Base-by-base conservation (phyloP, 2,797 vertebrate genomes). In the Chiroxiphia lanceolata region DNA sequence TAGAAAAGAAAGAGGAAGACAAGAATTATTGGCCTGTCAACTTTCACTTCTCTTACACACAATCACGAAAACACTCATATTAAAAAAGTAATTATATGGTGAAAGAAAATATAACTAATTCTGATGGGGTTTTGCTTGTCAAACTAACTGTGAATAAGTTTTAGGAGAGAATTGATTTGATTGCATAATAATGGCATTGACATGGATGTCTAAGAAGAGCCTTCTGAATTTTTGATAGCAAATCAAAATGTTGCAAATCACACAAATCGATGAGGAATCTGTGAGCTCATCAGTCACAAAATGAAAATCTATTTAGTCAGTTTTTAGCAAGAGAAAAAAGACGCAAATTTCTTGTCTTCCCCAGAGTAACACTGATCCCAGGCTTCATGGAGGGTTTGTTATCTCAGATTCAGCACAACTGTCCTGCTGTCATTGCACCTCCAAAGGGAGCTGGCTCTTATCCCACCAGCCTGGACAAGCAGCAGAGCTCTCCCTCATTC, bases 181-280 rank as follows among this genome's bases (percentile, higher is more conserved):
- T 26, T 65, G 29, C 6, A 56, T 34, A 53, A 56, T 34, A 76
- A 44, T 21, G 25, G 14, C 0, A 0, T 22, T 60, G 15, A 38
- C 1, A 5, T 16, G 13, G 45, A 68, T 3, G 7, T 45, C 22
- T 50, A 22, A 27, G 20, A 64, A 71, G 9, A 26, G 11, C 3
- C 38, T 71, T 83, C 22, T 22, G 18, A 45, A 11, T 54, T 83
- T 90, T 42, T 67, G 12, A 51, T 29, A 67, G 51, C 36, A 79
- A 85, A 77, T 6, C 9, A 29, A 78, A 83, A 38, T 17, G 31
- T 48, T 3, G 1, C 5, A 34, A 74, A 84, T 75, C 19, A 72
- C 20, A 59, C 2, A 59, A 90, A 64, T 9, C 0, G 0, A 51
- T 34, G 25, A 60, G 11, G 91, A 82, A 79, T 8, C 7, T 8